Conservation (phyloP, 2,113 vertebrate genomes). For the Meleagris gallopavo region DNA sequence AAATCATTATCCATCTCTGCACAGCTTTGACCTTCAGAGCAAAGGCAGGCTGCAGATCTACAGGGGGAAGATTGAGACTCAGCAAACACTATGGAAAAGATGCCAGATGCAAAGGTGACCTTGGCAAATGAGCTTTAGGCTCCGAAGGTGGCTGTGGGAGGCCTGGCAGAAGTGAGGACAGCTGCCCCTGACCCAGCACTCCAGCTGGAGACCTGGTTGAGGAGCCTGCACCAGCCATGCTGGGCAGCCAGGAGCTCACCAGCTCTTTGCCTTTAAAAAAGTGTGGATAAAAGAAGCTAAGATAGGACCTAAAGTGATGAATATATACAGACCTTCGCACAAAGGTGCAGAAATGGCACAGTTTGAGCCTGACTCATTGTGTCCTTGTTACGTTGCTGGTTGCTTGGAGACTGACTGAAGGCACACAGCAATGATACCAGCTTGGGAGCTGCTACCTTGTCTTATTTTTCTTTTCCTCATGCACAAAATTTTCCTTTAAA, state of each 20-base stretch:
- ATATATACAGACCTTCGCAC: not conserved
- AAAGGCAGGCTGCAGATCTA: not conserved
- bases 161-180: not conserved
- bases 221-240: rapidly evolving
- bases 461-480: conserved; percentile 62
- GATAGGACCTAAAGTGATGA: not conserved
- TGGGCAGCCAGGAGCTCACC: not conserved
- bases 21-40: not conserved
- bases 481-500: conserved; percentile 58
- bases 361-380: conserved; percentile 47
- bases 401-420: conserved; percentile 40
- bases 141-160: not conserved
- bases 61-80: not conserved
- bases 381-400: conserved; percentile 4
- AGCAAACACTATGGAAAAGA: not conserved
- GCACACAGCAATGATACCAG: not conserved
- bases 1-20: rapidly evolving
- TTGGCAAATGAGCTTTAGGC: not conserved
- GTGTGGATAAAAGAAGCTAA: not conserved
- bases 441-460: not conserved
- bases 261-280: not conserved
- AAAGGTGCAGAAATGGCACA: not conserved
- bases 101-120: not conserved
- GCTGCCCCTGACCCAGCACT: not conserved
- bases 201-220: not conserved